Evolutionary conservation across 1,140 invertebrate genomes (phyloP).

Genomic region (Meloidogyne floridensis): DNA sequence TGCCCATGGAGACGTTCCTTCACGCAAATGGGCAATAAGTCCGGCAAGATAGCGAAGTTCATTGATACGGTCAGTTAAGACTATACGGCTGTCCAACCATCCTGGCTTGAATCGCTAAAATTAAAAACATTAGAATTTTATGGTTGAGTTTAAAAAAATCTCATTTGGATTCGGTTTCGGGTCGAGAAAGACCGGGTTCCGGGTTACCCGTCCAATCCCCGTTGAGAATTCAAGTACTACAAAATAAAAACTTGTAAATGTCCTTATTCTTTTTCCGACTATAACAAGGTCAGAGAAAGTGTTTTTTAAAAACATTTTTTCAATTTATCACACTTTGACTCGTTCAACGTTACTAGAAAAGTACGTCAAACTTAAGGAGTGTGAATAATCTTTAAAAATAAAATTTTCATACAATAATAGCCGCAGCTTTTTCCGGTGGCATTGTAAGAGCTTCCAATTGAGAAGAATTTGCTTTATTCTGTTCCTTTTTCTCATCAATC

Average conservation of each 20-base stretch:
- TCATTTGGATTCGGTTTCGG: too few relatives aligned
- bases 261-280: not conserved
- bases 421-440: not conserved
- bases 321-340: not conserved
- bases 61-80: slow-evolving; percentile 33
- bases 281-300: not conserved
- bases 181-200: too few relatives aligned
- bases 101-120: slow-evolving; percentile 39
- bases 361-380: not conserved
- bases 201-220: too few relatives aligned
- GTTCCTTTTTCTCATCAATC: slow-evolving; percentile 2
- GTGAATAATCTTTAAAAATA: not conserved
- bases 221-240: not conserved
- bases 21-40: slow-evolving; percentile 22
- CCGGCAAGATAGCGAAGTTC: slow-evolving; percentile 31
- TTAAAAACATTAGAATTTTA: not conserved
- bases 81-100: slow-evolving; percentile 35
- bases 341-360: not conserved
- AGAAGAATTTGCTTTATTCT: not conserved
- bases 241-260: not conserved
- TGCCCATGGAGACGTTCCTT: slow-evolving; percentile 20
- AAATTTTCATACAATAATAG: not conserved
- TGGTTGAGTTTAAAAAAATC: too few relatives aligned
- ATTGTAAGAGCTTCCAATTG: slow-evolving; percentile 17
- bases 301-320: slow-evolving; percentile 24